phyloP scores from a whole-genome alignment of 2,797 vertebrate genomes.

The Esox masquinongy region DNA sequence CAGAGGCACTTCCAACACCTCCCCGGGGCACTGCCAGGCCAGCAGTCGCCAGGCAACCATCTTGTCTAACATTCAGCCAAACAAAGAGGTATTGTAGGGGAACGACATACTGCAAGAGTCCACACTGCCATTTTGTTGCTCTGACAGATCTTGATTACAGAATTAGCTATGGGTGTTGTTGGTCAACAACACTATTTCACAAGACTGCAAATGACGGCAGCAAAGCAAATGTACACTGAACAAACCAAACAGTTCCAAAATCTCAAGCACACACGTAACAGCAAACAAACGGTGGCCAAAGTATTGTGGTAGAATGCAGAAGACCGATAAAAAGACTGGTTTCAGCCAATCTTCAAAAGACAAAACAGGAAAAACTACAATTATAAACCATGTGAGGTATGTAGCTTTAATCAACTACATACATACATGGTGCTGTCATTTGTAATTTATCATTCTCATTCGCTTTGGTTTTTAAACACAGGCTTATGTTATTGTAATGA shows the following conservation, averaged over 20 bases:
- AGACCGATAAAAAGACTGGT: not conserved
- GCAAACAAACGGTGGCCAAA: not conserved
- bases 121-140: not conserved
- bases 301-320: not conserved
- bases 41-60: constrained; percentile 38
- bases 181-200: constrained; percentile 10
- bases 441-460: too few relatives aligned
- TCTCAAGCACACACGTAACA: not conserved
- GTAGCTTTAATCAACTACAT: too few relatives aligned
- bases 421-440: too few relatives aligned
- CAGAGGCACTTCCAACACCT: constrained; percentile 21
- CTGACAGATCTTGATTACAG: not conserved
- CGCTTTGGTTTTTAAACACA: too few relatives aligned
- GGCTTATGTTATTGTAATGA: too few relatives aligned
- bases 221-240: constrained; percentile 26
- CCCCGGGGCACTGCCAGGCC: constrained; percentile 16
- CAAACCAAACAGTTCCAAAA: not conserved
- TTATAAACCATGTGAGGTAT: not conserved
- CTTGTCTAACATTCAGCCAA: constrained; percentile 17
- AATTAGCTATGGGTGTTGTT: not conserved
- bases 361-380: not conserved
- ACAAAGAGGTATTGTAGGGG: constrained; percentile 32
- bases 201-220: constrained; percentile 17
- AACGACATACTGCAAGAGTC: constrained; percentile 18
- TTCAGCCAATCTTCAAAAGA: not conserved